Evolutionary conservation across 2,888 invertebrate genomes (phyloP), one percentile per base, ranked within the genome.

Genomic region (Bombylius major): DNA sequence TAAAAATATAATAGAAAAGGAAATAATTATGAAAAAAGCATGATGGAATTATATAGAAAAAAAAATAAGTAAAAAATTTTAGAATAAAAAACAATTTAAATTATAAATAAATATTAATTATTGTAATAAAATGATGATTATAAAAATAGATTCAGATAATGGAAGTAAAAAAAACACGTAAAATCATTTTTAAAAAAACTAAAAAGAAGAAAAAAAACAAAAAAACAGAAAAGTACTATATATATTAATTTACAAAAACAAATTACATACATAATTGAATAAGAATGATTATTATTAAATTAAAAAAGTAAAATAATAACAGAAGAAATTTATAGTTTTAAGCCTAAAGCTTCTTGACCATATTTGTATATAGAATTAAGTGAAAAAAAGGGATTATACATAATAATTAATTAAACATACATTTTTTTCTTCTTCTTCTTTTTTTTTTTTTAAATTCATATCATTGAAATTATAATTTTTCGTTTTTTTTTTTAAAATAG

Each of bases 331-430:
- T 12, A 46, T 47, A 51, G 44, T 53, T 56, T 53, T 52, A 56
- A 56, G 56, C 53, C 56, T 53, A 53, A 56, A 56, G 53, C 56
- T 55, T 55, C 55, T 56, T 53, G 56, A 56, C 53, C 50, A 54
- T 47, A 50, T 53, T 50, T 57, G 56, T 57, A 53, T 47, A 57
- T 57, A 54, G 51, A 46, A 23, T 54, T 57, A 54, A 57, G 44
- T 45, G 48, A 46, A 42, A 34, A 36, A 50, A 36, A 51, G 12
- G 32, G 5, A 36, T 36, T 36, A 36, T 36, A 36, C 5, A 36
- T 36, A 36, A 34, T 34, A 34, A 36, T 36, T 23, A 23, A 23
- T 23, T 23, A 23, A 23, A 36, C 34, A 42, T 42, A 42, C 36
- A 32, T 23, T 23, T 32, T 47, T 12, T 33, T n/a, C n/a, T n/a